Evolutionary conservation across 2,113 vertebrate genomes (phyloP), one percentile per base, ranked within the genome.

Genomic region (Nyctibius bracteatus): DNA sequence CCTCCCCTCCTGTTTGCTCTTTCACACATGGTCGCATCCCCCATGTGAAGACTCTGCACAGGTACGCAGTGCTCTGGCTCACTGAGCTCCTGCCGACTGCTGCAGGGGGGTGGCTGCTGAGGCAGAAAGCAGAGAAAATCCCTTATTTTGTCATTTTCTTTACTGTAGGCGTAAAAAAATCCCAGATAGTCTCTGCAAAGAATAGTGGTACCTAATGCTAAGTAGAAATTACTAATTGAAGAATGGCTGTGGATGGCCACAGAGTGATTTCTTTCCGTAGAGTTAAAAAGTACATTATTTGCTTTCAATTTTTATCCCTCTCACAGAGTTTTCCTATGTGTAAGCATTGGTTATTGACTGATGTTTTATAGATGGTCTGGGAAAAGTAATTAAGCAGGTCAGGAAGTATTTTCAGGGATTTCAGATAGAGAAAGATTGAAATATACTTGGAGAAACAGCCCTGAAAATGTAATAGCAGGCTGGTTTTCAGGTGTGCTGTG

Each of bases 391-490:
- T 37, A 78, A 87, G 30, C 23, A 57, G 33, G 17, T 71, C 55
- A 79, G 39, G 46, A 87, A 46, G 20, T 90, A 33, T 74, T 95
- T 95, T 79, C 61, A 55, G 46, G 33, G 57, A 68, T 85, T 93
- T 88, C 39, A 72, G 20, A 30, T 25, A 27, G 52, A 67, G 39
- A 24, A 71, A 79, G 43, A 71, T 7, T 85, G 55, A 63, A 74
- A 49, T 24, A n/a, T n/a, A 47, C 33, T 81, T 84, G 33, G 52
- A 90, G 78, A 74, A 89, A 46, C 8, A 78, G 35, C 30, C 30
- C 47, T 43, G 51, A 71, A 62, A 70, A 79, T 30, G n/a, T 27
- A 51, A 43, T 5, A 59, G 55, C 33, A 79, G 35, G 33, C 68
- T 65, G 33, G 41, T 33, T 85, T 71, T 59, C 43, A 35, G 35